phyloP scores from a whole-genome alignment of 2,113 vertebrate species.

The rabbit (Oryctolagus cuniculus) region mOryCun1.1 NC_091433.1:140036001-140036500 shows the following conservation, averaged over 20 bases:
- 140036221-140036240: not conserved
- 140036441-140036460: not conserved
- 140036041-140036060: too few species aligned
- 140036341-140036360: not conserved
- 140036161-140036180: constrained; percentile 49
- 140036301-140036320: not conserved
- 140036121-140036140: not conserved
- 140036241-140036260: not conserved
- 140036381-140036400: not conserved
- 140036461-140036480: constrained; percentile 37
- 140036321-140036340: not conserved
- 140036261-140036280: constrained; percentile 12
- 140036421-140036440: not conserved
- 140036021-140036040: too few species aligned
- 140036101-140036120: not conserved
- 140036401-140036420: constrained; percentile 26
- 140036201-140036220: constrained; percentile 28
- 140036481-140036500: not conserved
- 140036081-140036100: constrained; percentile 17
- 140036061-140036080: too few species aligned
- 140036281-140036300: not conserved
- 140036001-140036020: too few species aligned
- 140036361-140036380: constrained; percentile 2
- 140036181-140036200: not conserved
- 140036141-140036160: not conserved